These are phyloP conservation scores for Siniperca scherzeri DNA, from an alignment of 2,797 vertebrate species.

Conservation along the genomic window DNA sequence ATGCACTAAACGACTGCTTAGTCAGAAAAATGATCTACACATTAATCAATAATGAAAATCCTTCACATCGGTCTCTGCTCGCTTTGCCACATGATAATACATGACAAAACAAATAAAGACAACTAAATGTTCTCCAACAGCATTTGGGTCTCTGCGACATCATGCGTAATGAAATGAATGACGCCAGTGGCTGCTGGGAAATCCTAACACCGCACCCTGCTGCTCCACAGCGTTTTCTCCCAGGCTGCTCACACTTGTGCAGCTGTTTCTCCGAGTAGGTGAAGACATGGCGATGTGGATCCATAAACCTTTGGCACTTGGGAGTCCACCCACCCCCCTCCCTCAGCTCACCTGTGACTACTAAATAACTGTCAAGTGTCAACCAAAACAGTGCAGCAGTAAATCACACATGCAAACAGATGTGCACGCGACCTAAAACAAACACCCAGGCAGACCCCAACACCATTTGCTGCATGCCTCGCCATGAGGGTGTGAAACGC, in stretches of 20 bases:
- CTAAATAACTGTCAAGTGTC: constrained; percentile 27
- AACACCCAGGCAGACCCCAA: constrained; percentile 5
- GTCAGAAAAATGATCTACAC: too few relatives aligned
- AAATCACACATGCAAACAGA: neutral
- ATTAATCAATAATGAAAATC: neutral
- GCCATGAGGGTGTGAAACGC: constrained; percentile 27
- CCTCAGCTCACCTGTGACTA: constrained; percentile 30
- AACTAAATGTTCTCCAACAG: neutral
- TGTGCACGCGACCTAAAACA: neutral
- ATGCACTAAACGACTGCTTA: too few relatives aligned
- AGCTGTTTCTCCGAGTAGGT: constrained; percentile 28
- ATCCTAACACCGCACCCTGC: neutral
- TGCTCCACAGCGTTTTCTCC: neutral
- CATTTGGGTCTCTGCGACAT: neutral
- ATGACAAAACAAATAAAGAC: neutral
- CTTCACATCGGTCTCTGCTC: neutral
- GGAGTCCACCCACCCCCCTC: neutral
- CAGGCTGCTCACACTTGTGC: neutral
- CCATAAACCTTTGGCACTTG: constrained; percentile 22
- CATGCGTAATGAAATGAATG: neutral
- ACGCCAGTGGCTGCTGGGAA: too few relatives aligned
- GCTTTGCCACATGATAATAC: neutral
- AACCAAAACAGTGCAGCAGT: constrained; percentile 17
- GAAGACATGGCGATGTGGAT: constrained; percentile 15
- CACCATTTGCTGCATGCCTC: constrained; percentile 53